Percentiles rank a stretch among this genome's conserved stretches.
Evolutionary conservation across 2,888 invertebrate genomes (phyloP).

Genomic region (Aricia artaxerxes): DNA sequence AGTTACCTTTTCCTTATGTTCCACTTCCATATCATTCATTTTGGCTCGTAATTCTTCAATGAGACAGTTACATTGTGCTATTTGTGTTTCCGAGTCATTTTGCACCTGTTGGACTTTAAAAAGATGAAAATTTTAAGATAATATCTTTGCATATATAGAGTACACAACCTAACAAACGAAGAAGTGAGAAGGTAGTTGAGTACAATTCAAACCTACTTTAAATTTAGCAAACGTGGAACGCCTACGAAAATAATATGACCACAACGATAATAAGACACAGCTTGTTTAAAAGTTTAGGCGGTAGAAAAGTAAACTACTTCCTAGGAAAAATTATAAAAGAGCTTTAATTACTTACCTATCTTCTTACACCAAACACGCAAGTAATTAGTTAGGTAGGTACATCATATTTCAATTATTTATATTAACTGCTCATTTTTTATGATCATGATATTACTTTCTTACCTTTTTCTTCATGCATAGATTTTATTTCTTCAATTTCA

Average conservation of each 20-base stretch:
- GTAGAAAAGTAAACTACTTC: background rate
- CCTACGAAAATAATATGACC: background rate
- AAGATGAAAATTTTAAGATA: background rate
- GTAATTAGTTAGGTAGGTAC: background rate
- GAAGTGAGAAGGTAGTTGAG: no score
- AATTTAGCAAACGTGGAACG: background rate
- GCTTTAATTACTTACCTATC: no score
- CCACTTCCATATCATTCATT: constrained; percentile 58
- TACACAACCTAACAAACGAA: no score
- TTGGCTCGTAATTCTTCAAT: constrained; percentile 65
- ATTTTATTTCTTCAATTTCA: constrained; percentile 57
- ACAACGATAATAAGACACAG: background rate
- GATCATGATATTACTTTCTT: constrained; percentile 26
- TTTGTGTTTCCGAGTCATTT: constrained; percentile 64
- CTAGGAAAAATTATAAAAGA: no score
- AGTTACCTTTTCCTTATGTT: constrained; percentile 62
- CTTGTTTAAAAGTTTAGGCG: background rate
- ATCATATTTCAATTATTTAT: no score
- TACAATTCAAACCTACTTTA: background rate
- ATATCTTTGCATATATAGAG: no score
- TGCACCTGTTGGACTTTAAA: constrained; percentile 61
- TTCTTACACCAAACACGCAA: background rate
- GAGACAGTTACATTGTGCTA: constrained; percentile 64
- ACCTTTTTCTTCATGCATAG: constrained; percentile 62
- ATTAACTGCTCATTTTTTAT: no score